Evolutionary conservation across 2,888 invertebrate species (phyloP).

Genomic region (Synanthedon vespiformis): DNA sequence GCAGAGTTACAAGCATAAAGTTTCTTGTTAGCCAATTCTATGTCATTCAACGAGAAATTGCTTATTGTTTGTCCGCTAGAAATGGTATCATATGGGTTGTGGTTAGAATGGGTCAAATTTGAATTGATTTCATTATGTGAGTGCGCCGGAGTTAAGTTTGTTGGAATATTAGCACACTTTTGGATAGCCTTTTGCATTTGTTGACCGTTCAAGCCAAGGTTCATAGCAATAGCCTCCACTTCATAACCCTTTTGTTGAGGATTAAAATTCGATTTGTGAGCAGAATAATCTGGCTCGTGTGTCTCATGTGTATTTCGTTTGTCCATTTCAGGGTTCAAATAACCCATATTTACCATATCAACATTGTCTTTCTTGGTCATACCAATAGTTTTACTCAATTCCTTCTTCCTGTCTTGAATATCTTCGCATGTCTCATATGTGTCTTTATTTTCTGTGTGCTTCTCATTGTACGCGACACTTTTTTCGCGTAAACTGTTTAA

Average conservation of each 20-base stretch:
- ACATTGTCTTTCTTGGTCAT: conserved; percentile 45
- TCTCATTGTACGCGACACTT: conserved; percentile 21
- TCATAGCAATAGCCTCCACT: conserved; percentile 53
- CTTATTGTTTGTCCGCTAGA: conserved; percentile 32
- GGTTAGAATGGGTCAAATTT: conserved; percentile 47
- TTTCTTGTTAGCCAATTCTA: conserved; percentile 58
- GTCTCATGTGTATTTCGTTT: conserved; percentile 31
- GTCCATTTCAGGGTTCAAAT: conserved; percentile 48
- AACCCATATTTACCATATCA: conserved; percentile 66
- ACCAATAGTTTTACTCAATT: conserved; percentile 27
- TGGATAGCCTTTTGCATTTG: conserved; percentile 32
- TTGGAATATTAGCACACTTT: conserved; percentile 25
- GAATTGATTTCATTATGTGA: conserved; percentile 38
- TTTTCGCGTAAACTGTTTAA: conserved; percentile 41
- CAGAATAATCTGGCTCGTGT: conserved; percentile 28
- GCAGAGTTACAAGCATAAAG: conserved; percentile 39
- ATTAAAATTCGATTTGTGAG: conserved; percentile 26
- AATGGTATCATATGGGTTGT: conserved; percentile 44
- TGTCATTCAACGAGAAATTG: conserved; percentile 54
- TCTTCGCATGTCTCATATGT: conserved; percentile 24
- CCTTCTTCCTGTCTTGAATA: conserved; percentile 31
- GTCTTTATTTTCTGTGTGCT: conserved; percentile 29
- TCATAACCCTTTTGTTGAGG: conserved; percentile 45
- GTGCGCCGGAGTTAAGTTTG: conserved; percentile 43
- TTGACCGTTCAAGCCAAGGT: conserved; percentile 50